Percentiles rank a stretch among this genome's conserved stretches.
Conservation (phyloP, 2,888 invertebrate species). For the Eupithecia tripunctaria region DNA sequence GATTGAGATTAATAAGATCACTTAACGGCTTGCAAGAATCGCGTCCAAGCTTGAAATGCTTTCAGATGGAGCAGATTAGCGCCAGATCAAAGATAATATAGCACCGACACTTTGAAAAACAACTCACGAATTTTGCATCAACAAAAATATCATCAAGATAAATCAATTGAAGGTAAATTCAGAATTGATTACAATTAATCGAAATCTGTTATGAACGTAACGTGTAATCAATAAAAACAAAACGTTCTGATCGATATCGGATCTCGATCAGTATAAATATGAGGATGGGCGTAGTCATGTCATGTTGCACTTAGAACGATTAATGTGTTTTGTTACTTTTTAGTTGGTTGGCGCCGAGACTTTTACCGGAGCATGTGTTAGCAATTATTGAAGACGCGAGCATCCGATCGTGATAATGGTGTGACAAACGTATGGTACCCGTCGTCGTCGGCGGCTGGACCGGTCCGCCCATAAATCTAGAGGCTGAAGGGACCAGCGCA, state of each 20-base stretch:
- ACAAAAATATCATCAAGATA: conserved; percentile 44
- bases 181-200: conserved; percentile 54
- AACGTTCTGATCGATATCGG: conserved; percentile 45
- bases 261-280: conserved; percentile 75
- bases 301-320: conserved; percentile 67
- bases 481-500: conserved; percentile 73
- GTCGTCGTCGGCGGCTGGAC: conserved; percentile 64
- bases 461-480: conserved; percentile 72
- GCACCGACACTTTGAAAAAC: conserved; percentile 45
- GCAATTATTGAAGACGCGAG: conserved; percentile 58
- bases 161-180: conserved; percentile 44
- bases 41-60: conserved; percentile 60
- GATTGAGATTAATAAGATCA: conserved; percentile 66
- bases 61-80: conserved; percentile 54
- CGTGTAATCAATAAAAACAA: conserved; percentile 54
- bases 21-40: conserved; percentile 62
- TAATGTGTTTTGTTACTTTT: conserved; percentile 57
- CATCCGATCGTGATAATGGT: conserved; percentile 60
- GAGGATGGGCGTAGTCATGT: conserved; percentile 68
- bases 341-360: conserved; percentile 48
- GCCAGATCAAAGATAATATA: conserved; percentile 60
- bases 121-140: conserved; percentile 45
- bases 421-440: conserved; percentile 74
- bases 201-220: conserved; percentile 54
- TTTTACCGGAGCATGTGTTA: conserved; percentile 53